Conservation (phyloP, 2,888 invertebrate genomes). For the Gisinianus flammeolus region DNA sequence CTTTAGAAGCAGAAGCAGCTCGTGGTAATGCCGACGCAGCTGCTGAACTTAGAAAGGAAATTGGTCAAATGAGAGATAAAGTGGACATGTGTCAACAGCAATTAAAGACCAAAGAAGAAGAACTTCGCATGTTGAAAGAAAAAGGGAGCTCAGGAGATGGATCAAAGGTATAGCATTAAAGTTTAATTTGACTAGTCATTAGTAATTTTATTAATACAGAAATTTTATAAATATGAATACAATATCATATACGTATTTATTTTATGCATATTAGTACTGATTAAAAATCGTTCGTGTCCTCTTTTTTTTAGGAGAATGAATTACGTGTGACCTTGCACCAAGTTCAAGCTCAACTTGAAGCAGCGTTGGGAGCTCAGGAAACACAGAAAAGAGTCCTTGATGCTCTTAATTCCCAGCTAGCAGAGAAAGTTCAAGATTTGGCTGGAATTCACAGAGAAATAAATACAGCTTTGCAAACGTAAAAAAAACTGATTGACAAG, state of each 20-base stretch:
- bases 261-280: too few relatives aligned
- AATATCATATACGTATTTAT: neutral
- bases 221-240: constrained; percentile 10
- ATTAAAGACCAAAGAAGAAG: constrained; percentile 81
- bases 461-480: constrained; percentile 78
- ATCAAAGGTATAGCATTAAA: constrained; percentile 59
- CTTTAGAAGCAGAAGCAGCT: constrained; percentile 73
- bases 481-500: constrained; percentile 61
- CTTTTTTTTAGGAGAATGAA: constrained; percentile 53
- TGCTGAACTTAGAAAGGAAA: constrained; percentile 77
- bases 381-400: constrained; percentile 80
- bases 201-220: constrained; percentile 60
- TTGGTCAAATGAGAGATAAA: constrained; percentile 75
- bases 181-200: neutral
- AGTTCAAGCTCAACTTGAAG: constrained; percentile 79
- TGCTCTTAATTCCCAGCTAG: constrained; percentile 82
- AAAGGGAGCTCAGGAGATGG: constrained; percentile 46
- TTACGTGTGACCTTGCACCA: constrained; percentile 55
- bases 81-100: constrained; percentile 83
- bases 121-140: constrained; percentile 69
- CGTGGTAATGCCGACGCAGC: constrained; percentile 72
- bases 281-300: too few relatives aligned
- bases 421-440: constrained; percentile 78
- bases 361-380: constrained; percentile 79
- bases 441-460: constrained; percentile 79